Evolutionary conservation across 2,113 vertebrate species (phyloP).

Genomic region (Ibidorhyncha struthersii): DNA sequence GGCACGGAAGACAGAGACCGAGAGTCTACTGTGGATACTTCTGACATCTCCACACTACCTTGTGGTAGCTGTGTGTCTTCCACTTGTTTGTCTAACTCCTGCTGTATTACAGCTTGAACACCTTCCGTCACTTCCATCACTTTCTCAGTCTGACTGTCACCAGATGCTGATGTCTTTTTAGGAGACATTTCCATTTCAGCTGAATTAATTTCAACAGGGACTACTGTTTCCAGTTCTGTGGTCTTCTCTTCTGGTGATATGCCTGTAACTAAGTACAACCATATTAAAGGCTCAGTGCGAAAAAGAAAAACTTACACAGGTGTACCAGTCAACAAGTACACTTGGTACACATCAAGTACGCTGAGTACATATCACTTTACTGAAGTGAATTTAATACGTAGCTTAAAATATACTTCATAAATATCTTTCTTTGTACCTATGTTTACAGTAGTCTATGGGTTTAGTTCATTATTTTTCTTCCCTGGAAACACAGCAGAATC

Average conservation of each 20-base stretch:
- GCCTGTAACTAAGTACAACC: slow-evolving; percentile 63
- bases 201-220: slow-evolving; percentile 41
- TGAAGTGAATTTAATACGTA: neutral
- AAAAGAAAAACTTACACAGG: neutral
- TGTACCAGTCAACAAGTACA: neutral
- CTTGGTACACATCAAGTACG: neutral
- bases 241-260: slow-evolving; percentile 57
- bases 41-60: slow-evolving; percentile 60
- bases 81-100: slow-evolving; percentile 74
- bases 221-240: slow-evolving; percentile 57
- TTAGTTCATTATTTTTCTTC: neutral
- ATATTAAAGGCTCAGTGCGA: neutral
- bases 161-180: slow-evolving; percentile 46
- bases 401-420: neutral
- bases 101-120: neutral
- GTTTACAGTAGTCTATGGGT: neutral
- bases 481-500: neutral
- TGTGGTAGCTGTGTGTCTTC: slow-evolving; percentile 61
- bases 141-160: slow-evolving; percentile 41
- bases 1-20: neutral
- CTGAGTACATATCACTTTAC: neutral
- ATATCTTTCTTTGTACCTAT: neutral
- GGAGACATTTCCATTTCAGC: slow-evolving; percentile 66
- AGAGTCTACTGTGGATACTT: slow-evolving; percentile 58
- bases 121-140: slow-evolving; percentile 70